Percentiles rank a stretch among this genome's conserved stretches.
Evolutionary conservation across 2,113 vertebrate species (phyloP).

Genomic region (Murina feae): DNA sequence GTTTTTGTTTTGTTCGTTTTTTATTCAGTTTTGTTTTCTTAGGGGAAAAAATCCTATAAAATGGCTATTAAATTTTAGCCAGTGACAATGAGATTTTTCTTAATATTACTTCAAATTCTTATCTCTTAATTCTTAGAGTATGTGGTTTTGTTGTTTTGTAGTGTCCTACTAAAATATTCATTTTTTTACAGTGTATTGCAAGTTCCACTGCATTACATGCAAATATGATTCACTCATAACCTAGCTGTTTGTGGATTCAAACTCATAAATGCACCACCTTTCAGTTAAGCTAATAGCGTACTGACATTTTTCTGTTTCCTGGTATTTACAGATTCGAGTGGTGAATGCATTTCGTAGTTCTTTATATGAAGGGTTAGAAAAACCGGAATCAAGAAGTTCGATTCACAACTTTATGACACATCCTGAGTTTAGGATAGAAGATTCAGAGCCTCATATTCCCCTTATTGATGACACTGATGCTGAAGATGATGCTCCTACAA

Average conservation of each 20-base stretch:
- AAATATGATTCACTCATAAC: conserved; percentile 85
- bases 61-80: conserved; percentile 77
- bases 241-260: conserved; percentile 87
- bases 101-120: conserved; percentile 74
- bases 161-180: conserved; percentile 83
- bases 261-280: conserved; percentile 82
- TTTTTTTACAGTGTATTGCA: conserved; percentile 88
- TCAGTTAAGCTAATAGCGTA: conserved; percentile 24
- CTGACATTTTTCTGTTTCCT: conserved; percentile 67
- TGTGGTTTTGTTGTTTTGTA: conserved; percentile 81
- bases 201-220: conserved; percentile 87
- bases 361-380: conserved; percentile 98
- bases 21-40: conserved; percentile 63
- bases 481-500: conserved; percentile 97
- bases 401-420: conserved; percentile 99
- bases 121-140: conserved; percentile 78
- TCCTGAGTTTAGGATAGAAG: conserved; percentile 99
- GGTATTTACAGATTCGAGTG: conserved; percentile 94
- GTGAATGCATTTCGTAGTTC: conserved; percentile 99
- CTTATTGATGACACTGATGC: conserved; percentile 99
- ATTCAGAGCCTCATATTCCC: conserved; percentile 99
- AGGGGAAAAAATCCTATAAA: conserved; percentile 63
- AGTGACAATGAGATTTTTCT: conserved; percentile 65
- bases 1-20: conserved; percentile 63
- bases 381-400: conserved; percentile 95